A percentile compares a stretch with the other conserved stretches of the same genome.
Conservation (phyloP, 2,113 vertebrate genomes). For the Ranitomeya variabilis region DNA sequence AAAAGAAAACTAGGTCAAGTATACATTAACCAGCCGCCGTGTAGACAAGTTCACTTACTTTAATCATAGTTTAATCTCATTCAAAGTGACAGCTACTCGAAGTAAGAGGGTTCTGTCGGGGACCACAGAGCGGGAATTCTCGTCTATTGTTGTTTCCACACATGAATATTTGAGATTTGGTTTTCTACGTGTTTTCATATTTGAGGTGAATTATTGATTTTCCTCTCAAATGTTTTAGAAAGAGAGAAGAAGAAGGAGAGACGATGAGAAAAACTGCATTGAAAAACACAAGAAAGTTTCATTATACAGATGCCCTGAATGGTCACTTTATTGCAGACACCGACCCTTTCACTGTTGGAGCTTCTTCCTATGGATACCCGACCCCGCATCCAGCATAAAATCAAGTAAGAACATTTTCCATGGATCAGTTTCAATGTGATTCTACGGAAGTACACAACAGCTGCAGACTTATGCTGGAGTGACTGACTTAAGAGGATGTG, state of each 20-base stretch:
- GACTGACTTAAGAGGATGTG: no score
- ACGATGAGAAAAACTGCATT: background rate
- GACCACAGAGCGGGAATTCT: background rate
- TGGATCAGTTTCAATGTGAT: no score
- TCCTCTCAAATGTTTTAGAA: background rate
- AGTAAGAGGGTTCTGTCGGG: slow-evolving; percentile 17
- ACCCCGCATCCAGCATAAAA: no score
- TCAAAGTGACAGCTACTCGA: slow-evolving; percentile 53
- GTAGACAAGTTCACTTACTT: slow-evolving; percentile 45
- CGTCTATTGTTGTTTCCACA: background rate
- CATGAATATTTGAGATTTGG: background rate
- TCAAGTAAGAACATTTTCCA: no score
- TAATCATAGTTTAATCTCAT: slow-evolving; percentile 54
- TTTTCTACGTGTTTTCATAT: background rate
- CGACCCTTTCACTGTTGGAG: no score
- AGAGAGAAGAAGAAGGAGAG: background rate
- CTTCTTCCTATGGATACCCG: no score
- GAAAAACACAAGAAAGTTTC: background rate
- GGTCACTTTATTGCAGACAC: no score
- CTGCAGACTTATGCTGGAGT: no score
- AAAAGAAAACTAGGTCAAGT: slow-evolving; percentile 51
- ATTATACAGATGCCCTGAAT: no score
- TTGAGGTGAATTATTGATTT: background rate
- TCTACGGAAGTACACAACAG: no score
- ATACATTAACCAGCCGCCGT: slow-evolving; percentile 40